Conservation (phyloP, 2,888 invertebrate species). For the Nemotelus pantherinus region DNA sequence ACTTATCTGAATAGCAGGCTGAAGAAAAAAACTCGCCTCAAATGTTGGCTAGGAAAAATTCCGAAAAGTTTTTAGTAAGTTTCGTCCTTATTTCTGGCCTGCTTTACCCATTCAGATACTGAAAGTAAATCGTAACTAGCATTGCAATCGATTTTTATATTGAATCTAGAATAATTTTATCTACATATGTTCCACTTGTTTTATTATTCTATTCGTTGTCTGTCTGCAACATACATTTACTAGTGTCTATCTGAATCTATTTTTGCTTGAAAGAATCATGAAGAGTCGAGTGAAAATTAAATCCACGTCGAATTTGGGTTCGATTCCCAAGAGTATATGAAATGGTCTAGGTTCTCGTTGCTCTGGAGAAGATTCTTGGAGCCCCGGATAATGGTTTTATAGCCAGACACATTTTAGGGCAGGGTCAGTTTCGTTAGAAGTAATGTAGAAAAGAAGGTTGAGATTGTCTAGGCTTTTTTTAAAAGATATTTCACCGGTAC, state of each 20-base stretch:
- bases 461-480: too few species aligned
- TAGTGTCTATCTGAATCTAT: not conserved
- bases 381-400: too few species aligned
- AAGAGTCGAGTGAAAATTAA: slow-evolving; percentile 37
- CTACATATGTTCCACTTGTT: slow-evolving; percentile 3
- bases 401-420: too few species aligned
- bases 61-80: slow-evolving; percentile 24
- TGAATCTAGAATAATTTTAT: slow-evolving; percentile 33
- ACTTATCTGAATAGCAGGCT: not conserved
- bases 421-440: too few species aligned
- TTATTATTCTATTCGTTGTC: not conserved
- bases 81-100: not conserved
- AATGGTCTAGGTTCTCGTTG: too few species aligned
- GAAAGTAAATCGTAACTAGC: not conserved
- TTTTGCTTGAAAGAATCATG: not conserved
- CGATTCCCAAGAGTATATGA: slow-evolving; percentile 5
- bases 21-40: slow-evolving; percentile 10
- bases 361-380: slow-evolving; percentile 1
- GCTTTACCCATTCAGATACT: slow-evolving; percentile 2
- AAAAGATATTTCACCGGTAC: too few species aligned
- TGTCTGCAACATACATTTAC: not conserved
- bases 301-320: slow-evolving; percentile 30
- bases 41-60: slow-evolving; percentile 16
- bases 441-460: too few species aligned
- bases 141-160: not conserved